These are phyloP conservation scores for Protobothrops mucrosquamatus DNA, from an alignment of 2,113 vertebrate species.

Conservation along the genomic window DNA sequence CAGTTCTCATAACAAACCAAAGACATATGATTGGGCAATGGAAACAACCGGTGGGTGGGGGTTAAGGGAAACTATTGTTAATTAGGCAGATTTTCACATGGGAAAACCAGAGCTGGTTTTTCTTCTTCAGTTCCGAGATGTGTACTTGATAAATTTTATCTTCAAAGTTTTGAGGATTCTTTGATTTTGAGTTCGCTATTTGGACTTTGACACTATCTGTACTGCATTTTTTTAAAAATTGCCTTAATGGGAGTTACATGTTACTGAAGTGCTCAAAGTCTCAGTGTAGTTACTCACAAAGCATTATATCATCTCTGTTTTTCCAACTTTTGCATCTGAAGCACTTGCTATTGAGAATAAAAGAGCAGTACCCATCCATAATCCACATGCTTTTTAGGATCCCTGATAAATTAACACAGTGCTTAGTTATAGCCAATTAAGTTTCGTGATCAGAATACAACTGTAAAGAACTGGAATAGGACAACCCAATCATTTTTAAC, in stretches of 20 bases:
- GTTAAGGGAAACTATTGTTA: no score
- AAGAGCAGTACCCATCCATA: slow-evolving; percentile 32
- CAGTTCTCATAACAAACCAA: no score
- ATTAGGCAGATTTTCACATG: no score
- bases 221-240: not conserved
- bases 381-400: not conserved
- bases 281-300: not conserved
- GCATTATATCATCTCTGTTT: not conserved
- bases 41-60: no score
- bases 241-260: not conserved
- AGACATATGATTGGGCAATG: no score
- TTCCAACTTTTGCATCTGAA: slow-evolving; percentile 25
- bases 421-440: slow-evolving; percentile 17
- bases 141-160: no score
- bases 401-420: not conserved
- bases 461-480: no score
- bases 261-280: not conserved
- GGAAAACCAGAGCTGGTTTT: no score
- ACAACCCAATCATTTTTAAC: not conserved
- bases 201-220: no score
- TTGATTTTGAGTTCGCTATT: no score
- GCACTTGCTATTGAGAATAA: slow-evolving; percentile 9
- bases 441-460: not conserved
- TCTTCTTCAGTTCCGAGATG: no score
- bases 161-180: no score